A percentile compares a stretch with the other conserved stretches of the same genome.
Conservation (phyloP, 1,140 invertebrate genomes). For the Drosophila nasuta region DNA sequence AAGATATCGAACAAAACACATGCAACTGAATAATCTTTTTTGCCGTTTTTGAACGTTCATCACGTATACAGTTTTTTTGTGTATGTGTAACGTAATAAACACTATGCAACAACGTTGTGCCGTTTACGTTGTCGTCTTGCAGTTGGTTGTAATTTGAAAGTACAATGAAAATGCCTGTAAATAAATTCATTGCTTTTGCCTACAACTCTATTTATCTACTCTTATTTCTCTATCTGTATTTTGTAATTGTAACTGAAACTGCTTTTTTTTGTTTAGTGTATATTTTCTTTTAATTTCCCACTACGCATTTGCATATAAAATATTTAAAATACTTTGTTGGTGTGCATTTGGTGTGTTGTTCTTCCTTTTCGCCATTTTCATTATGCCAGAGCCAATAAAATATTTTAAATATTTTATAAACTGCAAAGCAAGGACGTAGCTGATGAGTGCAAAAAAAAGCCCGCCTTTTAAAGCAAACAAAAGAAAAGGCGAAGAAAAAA, state of each 20-base stretch:
- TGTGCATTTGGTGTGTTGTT: conserved; percentile 55
- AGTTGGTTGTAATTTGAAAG: conserved; percentile 82
- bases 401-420: conserved; percentile 83
- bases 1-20: conserved; percentile 19
- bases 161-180: conserved; percentile 84
- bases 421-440: conserved; percentile 66
- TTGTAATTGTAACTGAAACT: conserved; percentile 25
- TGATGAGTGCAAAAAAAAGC: neutral
- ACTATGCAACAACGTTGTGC: conserved; percentile 63
- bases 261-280: conserved; percentile 20
- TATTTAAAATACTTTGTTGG: conserved; percentile 79
- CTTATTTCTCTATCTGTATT: conserved; percentile 11
- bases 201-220: conserved; percentile 25
- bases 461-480: conserved; percentile 18
- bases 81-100: conserved; percentile 73
- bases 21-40: conserved; percentile 39
- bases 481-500: conserved; percentile 39
- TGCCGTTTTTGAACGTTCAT: conserved; percentile 56
- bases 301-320: conserved; percentile 78
- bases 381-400: conserved; percentile 73
- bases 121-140: conserved; percentile 77
- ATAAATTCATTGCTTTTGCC: conserved; percentile 79
- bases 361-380: conserved; percentile 33
- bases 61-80: conserved; percentile 58
- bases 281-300: conserved; percentile 37